Base-by-base conservation (phyloP, 2,888 invertebrate genomes). In the Ochropacha duplaris region DNA sequence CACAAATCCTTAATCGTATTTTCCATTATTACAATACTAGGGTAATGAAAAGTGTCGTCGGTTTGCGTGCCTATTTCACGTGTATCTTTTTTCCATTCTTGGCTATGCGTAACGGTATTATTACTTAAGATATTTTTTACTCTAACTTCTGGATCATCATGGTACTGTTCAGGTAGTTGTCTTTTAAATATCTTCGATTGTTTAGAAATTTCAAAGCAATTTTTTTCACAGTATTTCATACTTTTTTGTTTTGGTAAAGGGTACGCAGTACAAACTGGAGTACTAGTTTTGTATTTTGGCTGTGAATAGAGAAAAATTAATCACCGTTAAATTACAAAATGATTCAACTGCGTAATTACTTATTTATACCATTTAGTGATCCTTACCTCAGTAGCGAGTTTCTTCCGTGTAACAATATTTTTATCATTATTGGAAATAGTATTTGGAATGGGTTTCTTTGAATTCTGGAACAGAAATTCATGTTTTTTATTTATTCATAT, bases 21-120 rank as follows among this genome's bases (percentile, higher is more conserved):
- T 60, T 81, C 72, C 79, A 80, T 76, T 55, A 69, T 65, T 49
- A 71, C 63, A 52, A 79, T 71, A 56, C 71, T 69, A 1, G 75
- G 70, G 39, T 71, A 60, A 14, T 72, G 64, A 54, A 68, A 73
- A 57, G 65, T 61, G 19, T 73, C 68, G 54, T 79, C 76, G 1
- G 81, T 82, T 67, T 81, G 81, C 5, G 77, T 81, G 49, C 66
- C 74, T 12, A 69, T 65, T 55, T 80, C 76, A 34, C 70, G 63
- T 16, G 64, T 68, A 6, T 19, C 19, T 19, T 44, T 44, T 19
- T 44, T 44, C 2, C 44, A 6, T 44, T 44, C 44, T n/a, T 44
- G 44, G 19, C 2, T 44, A 9, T 44, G n/a, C 2, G 14, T n/a
- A 16, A 19, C 34, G 12, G 19, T 14, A 14, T 6, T n/a, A 24